Base-by-base conservation (phyloP, 2,113 vertebrate genomes). In the Lycaon pictus region DNA sequence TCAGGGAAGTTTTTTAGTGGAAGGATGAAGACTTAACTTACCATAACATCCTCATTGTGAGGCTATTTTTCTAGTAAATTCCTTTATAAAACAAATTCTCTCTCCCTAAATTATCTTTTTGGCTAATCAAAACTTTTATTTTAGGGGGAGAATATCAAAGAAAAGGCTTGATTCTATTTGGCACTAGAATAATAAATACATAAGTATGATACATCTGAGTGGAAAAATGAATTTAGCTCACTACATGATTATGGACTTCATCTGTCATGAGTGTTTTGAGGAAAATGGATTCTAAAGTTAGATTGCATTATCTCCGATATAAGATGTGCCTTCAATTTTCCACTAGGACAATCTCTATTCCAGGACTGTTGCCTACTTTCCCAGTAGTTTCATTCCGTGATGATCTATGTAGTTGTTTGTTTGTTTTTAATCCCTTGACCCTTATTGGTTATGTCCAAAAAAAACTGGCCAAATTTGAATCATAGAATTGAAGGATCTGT, bases 11-110 rank as follows among this genome's bases (percentile, higher is more conserved):
- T 11, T 83, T 90, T 71, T 62, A 93, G 19, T 12, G 10, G 79
- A 88, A 79, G 27, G 27, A 11, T 91, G 51, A 94, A 88, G 65
- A 43, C 16, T 56, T 0, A 51, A 29, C 25, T 88, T 48, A 63
- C 1, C 13, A 32, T 79, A 71, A 19, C 80, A 3, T 5, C 16
- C 13, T 87, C 2, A 11, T 35, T 58, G 23, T 65, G 93, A 60
- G 87, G 67, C 58, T 63, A 93, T 93, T 62, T 91, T 35, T 80
- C 43, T 93, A 67, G 55, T 27, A 77, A 67, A 69, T 93, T 9
- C 37, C 2, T 88, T 83, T n/a, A 88, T 85, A 76, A 63, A 80
- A 8, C 0, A 80, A 94, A 62, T 32, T 86, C 9, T 65, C 10
- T 63, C 23, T 83, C 7, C 13, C 11, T 82, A 86, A 85, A 60